Conservation (phyloP, 2,888 invertebrate genomes). For the Polydrusus cervinus region DNA sequence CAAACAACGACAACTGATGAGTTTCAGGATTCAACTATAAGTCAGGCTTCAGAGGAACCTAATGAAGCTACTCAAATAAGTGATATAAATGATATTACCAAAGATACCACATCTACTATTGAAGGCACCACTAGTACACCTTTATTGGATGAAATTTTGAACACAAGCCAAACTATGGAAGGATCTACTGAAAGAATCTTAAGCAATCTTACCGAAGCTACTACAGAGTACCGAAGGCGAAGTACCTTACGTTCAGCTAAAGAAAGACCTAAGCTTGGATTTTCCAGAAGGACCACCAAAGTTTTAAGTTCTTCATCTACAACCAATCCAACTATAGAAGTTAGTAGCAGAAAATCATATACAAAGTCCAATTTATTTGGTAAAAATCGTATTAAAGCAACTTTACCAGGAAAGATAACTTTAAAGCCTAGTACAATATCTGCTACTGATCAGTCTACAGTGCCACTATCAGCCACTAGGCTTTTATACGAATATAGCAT, state of each 20-base stretch:
- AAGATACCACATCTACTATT: not conserved
- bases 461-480: constrained; percentile 50
- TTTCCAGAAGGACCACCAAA: constrained; percentile 47
- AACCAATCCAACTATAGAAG: constrained; percentile 53
- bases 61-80: not conserved
- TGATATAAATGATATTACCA: constrained; percentile 25
- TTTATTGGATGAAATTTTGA: not conserved
- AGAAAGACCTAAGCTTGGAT: constrained; percentile 57
- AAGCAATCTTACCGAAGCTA: constrained; percentile 39
- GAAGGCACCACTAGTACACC: constrained; percentile 23
- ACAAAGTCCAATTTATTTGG: constrained; percentile 32
- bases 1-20: constrained; percentile 29
- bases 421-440: not conserved
- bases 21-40: constrained; percentile 27
- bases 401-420: constrained; percentile 10
- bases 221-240: constrained; percentile 54
- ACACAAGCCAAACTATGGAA: constrained; percentile 27
- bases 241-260: constrained; percentile 59
- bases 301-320: constrained; percentile 35
- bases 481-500: constrained; percentile 56
- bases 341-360: constrained; percentile 44
- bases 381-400: constrained; percentile 50
- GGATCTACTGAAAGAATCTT: constrained; percentile 14
- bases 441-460: constrained; percentile 6
- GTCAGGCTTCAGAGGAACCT: constrained; percentile 9